Evolutionary conservation across 2,113 vertebrate genomes (phyloP).

Genomic region (Pluvialis apricaria): DNA sequence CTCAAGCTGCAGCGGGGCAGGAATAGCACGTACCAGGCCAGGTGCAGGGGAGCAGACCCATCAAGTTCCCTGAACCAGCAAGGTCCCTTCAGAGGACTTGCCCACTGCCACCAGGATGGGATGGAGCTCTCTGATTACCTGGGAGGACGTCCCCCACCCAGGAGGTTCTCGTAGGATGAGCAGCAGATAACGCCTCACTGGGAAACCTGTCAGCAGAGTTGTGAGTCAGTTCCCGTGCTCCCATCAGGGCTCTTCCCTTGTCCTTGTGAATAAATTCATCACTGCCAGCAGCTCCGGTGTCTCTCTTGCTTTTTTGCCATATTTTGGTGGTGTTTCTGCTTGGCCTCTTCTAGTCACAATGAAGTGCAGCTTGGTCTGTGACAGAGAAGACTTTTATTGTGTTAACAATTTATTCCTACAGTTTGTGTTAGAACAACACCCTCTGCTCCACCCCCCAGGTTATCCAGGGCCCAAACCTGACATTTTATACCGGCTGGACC

Average conservation of each 20-base stretch:
- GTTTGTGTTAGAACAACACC: rapidly evolving
- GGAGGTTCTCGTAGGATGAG: neutral
- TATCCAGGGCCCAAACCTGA: constrained; percentile 33
- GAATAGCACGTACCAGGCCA: rapidly evolving
- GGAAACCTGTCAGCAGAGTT: neutral
- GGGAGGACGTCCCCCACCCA: neutral
- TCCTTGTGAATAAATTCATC: neutral
- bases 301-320: rapidly evolving
- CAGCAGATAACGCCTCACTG: rapidly evolving
- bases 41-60: rapidly evolving
- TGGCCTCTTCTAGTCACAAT: rapidly evolving
- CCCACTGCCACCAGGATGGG: too few species aligned
- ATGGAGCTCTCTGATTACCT: rapidly evolving
- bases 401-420: neutral
- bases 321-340: rapidly evolving
- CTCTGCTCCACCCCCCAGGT: neutral
- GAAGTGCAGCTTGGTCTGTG: too few species aligned
- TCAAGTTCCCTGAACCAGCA: too few species aligned
- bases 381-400: rapidly evolving
- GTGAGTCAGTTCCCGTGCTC: rapidly evolving
- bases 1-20: neutral
- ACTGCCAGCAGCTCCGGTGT: rapidly evolving
- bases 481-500: constrained; percentile 19
- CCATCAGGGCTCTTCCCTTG: neutral
- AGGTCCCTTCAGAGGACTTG: neutral